Base-by-base conservation (phyloP, 2,888 invertebrate genomes). In the Coelopa pilipes region DNA sequence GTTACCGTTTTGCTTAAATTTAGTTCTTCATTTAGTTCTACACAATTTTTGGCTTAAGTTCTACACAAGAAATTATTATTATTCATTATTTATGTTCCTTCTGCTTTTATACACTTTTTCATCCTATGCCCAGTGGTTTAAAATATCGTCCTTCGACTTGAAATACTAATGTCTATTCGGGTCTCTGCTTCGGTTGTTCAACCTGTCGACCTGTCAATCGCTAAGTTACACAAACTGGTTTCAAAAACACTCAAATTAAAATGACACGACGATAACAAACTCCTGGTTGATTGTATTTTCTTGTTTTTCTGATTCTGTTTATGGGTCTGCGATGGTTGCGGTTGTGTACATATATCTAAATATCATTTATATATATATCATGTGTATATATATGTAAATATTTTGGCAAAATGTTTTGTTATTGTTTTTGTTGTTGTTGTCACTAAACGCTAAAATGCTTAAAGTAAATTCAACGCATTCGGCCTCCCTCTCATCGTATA, bases 381-480 rank as follows among this genome's bases (percentile, higher is more conserved):
- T 24, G 19, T 59, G 69, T 69, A 70, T 65, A 71, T 65, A 71
- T 24, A 45, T 59, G 69, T 69, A 70, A 71, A 71, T 65, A 71
- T 70, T 70, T 66, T 71, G 71, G 71, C 71, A 63, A 50, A 49
- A 65, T 55, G 70, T 71, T 66, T 15, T 71, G 15, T 70, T 63
- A 53, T 70, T 69, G 70, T 70, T 46, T 57, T 69, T 17, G 47
- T 69, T 57, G 34, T 57, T 46, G 17, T 46, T 47, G 46, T 69
- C 15, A 19, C 46, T 62, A 21, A 49, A n/a, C 9, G 57, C 13
- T 53, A 34, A 63, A 55, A 46, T 71, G n/a, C 46, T 47, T 63
- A 46, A n/a, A 17, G 5, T 57, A n/a, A 55, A 65, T 66, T 47
- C 49, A 59, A 17, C 49, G 19, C 24, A 46, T n/a, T 34, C 24